Conservation (phyloP, 2,888 invertebrate species). For the Trichacis sp. region DNA sequence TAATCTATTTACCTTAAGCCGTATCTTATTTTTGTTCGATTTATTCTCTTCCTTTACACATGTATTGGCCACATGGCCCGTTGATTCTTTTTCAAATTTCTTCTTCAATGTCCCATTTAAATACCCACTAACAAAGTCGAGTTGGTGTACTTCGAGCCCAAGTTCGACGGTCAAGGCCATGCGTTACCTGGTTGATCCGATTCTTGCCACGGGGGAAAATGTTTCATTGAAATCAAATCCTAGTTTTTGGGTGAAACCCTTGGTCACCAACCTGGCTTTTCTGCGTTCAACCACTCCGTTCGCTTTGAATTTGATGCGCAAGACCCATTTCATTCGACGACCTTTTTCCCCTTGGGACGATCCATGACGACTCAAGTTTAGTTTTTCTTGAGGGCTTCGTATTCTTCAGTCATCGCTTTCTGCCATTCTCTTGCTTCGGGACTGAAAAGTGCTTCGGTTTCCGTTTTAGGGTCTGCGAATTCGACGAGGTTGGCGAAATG, state of each 20-base stretch:
- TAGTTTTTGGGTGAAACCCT: slow-evolving; percentile 14
- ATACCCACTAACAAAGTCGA: slow-evolving; percentile 35
- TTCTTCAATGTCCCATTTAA: slow-evolving; percentile 24
- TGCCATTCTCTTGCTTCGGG: slow-evolving; percentile 18
- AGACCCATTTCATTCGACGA: slow-evolving; percentile 15
- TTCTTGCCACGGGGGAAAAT: slow-evolving; percentile 13
- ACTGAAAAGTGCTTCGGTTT: slow-evolving; percentile 2
- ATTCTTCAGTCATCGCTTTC: slow-evolving; percentile 19
- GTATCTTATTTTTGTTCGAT: too few relatives aligned
- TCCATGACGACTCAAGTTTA: slow-evolving; percentile 21
- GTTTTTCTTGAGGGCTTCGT: slow-evolving; percentile 7
- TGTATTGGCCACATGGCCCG: too few relatives aligned
- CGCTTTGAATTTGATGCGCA: slow-evolving; percentile 9
- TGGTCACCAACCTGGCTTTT: slow-evolving; percentile 19
- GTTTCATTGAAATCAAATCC: slow-evolving; percentile 12
- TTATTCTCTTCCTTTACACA: too few relatives aligned
- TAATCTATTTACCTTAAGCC: too few relatives aligned
- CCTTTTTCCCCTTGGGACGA: slow-evolving; percentile 11
- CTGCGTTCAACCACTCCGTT: slow-evolving; percentile 12
- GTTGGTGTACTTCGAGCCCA: not conserved
- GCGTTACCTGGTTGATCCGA: slow-evolving; percentile 5
- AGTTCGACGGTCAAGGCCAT: slow-evolving; percentile 4
- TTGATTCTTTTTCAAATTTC: too few relatives aligned
- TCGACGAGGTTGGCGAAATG: slow-evolving; percentile 7
- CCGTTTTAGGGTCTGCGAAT: not conserved